Evolutionary conservation across 2,797 vertebrate genomes (phyloP).

Genomic region (Syngnathus rostellatus): DNA sequence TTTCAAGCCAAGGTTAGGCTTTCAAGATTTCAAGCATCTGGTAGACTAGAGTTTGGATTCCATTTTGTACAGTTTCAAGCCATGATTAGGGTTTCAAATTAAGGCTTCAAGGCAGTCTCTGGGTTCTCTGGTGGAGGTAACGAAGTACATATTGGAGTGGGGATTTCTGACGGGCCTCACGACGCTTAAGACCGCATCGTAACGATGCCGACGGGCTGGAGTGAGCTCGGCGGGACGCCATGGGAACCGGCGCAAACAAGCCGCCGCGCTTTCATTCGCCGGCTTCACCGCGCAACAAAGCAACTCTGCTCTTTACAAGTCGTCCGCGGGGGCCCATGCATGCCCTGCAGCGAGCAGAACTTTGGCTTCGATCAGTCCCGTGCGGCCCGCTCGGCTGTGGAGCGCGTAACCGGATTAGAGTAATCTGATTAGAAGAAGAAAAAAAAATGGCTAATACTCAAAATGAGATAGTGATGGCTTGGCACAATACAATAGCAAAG

Average conservation of each 20-base stretch:
- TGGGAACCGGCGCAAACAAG: slow-evolving; percentile 49
- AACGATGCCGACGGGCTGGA: neutral
- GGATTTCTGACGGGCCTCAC: neutral
- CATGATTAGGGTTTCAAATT: neutral
- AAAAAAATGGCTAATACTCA: slow-evolving; percentile 13
- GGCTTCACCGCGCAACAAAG: slow-evolving; percentile 45
- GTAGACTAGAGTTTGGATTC: too few species aligned
- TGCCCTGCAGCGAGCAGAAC: slow-evolving; percentile 32
- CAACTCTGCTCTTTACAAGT: slow-evolving; percentile 46
- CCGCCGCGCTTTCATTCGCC: slow-evolving; percentile 46
- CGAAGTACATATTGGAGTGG: neutral
- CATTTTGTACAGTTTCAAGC: neutral
- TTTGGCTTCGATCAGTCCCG: slow-evolving; percentile 31
- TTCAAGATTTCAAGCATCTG: too few species aligned
- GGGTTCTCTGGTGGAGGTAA: neutral
- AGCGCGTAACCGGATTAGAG: slow-evolving; percentile 24
- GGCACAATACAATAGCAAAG: slow-evolving; percentile 9
- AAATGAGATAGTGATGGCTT: slow-evolving; percentile 7
- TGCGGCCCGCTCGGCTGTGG: slow-evolving; percentile 11
- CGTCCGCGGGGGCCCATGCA: slow-evolving; percentile 31
- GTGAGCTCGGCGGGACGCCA: neutral
- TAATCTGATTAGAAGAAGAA: slow-evolving; percentile 35
- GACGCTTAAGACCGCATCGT: neutral
- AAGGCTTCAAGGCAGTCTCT: neutral
- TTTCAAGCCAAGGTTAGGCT: too few species aligned